A percentile compares a stretch with the other conserved stretches of the same genome.
These are phyloP conservation scores for Epicampocera succincta DNA, from an alignment of 2,888 invertebrate genomes.

Conservation along the genomic window DNA sequence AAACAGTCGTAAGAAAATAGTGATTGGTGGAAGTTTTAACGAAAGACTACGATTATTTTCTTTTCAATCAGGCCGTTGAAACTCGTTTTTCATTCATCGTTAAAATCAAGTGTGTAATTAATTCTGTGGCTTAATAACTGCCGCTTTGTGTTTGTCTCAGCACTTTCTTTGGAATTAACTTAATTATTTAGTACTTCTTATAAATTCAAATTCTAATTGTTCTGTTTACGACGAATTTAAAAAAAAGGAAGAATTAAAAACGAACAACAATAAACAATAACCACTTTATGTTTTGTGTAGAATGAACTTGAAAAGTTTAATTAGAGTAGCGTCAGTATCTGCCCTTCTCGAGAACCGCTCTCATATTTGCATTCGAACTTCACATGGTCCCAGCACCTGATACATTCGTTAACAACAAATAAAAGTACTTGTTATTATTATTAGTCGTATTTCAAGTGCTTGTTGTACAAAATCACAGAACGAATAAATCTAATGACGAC, in stretches of 20 bases:
- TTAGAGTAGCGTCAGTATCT: background rate
- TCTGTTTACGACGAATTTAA: constrained; percentile 45
- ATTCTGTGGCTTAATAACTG: constrained; percentile 42
- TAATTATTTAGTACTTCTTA: constrained; percentile 12
- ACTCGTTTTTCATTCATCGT: no score
- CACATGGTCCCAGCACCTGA: constrained; percentile 41
- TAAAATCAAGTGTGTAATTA: background rate
- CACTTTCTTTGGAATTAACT: constrained; percentile 20
- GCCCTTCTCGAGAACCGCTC: constrained; percentile 10
- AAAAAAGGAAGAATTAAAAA: background rate
- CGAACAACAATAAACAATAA: background rate
- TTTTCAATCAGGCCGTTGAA: no score
- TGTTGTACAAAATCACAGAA: constrained; percentile 16
- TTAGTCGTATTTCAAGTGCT: constrained; percentile 45
- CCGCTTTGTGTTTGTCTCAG: constrained; percentile 43
- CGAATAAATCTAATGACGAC: constrained; percentile 1
- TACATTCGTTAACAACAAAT: constrained; percentile 3
- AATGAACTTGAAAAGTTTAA: constrained; percentile 15
- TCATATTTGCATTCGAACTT: constrained; percentile 40
- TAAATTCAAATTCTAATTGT: constrained; percentile 43
- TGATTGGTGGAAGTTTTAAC: no score
- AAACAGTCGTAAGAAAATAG: no score
- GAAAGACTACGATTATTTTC: no score
- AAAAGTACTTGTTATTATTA: constrained; percentile 1
- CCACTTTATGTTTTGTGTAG: constrained; percentile 2